phyloP scores from a whole-genome alignment of 2,888 invertebrate genomes.

The Dryobota labecula region DNA sequence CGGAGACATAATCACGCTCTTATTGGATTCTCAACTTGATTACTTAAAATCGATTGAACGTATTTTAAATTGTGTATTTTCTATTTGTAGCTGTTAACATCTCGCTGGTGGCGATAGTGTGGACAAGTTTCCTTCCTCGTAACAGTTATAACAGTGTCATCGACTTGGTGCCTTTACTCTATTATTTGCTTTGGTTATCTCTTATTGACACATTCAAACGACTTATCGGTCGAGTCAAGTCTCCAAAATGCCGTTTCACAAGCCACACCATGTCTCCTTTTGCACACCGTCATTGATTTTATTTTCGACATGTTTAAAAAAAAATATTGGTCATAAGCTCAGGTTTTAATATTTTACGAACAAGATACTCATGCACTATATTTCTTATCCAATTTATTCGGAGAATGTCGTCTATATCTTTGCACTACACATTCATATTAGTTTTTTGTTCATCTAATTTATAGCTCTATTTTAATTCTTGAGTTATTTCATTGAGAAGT shows the following conservation, averaged over 20 bases:
- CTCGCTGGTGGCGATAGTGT: conserved; percentile 19
- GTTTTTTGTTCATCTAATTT: conserved; percentile 47
- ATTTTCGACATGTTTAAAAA: conserved; percentile 49
- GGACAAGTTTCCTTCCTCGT: conserved; percentile 66
- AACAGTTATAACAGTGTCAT: conserved; percentile 79
- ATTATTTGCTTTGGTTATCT: conserved; percentile 86
- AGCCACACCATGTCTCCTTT: conserved; percentile 60
- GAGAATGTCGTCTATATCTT: conserved; percentile 23
- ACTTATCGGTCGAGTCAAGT: conserved; percentile 85
- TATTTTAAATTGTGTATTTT: conserved; percentile 6
- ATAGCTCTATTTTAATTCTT: conserved; percentile 41
- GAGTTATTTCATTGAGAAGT: conserved; percentile 39
- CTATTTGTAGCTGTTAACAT: conserved; percentile 16
- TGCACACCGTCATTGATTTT: conserved; percentile 58
- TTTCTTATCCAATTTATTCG: conserved; percentile 19
- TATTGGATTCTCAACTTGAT: neutral
- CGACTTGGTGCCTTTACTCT: conserved; percentile 79
- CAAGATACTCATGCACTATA: neutral
- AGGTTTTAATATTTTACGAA: conserved; percentile 19
- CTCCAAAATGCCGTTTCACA: conserved; percentile 75
- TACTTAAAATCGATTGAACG: neutral
- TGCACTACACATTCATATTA: conserved; percentile 37
- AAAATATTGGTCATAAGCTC: conserved; percentile 31
- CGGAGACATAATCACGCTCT: neutral
- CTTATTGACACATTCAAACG: conserved; percentile 86